A percentile compares a stretch with the other conserved stretches of the same genome.
Evolutionary conservation across 2,888 invertebrate species (phyloP).

Genomic region (Hirtodrosophila duncani): DNA sequence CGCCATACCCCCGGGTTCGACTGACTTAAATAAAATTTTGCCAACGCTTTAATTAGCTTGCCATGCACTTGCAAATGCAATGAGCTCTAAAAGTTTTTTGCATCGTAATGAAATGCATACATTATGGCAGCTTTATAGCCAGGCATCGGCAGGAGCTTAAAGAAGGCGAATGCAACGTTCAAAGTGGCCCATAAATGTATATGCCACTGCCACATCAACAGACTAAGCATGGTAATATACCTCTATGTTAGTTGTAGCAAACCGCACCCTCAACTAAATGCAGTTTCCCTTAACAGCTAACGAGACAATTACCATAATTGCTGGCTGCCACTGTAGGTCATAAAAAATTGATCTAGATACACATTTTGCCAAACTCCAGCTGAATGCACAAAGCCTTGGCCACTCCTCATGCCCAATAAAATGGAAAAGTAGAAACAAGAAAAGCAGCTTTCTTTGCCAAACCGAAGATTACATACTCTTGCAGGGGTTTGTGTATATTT

Average conservation of each 20-base stretch:
- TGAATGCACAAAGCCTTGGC: too few relatives aligned
- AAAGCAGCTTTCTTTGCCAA: too few relatives aligned
- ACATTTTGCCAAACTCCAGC: too few relatives aligned
- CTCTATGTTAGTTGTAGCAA: too few relatives aligned
- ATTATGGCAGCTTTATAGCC: conserved; percentile 49
- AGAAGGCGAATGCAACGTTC: conserved; percentile 14
- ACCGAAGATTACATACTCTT: too few relatives aligned
- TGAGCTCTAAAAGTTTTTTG: conserved; percentile 45
- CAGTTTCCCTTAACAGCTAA: conserved; percentile 27
- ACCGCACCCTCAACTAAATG: too few relatives aligned
- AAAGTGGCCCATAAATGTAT: conserved; percentile 6
- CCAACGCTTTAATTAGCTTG: conserved; percentile 50
- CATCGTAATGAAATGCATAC: conserved; percentile 53
- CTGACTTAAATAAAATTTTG: conserved; percentile 20
- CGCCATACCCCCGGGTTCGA: background rate
- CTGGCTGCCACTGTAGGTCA: conserved; percentile 32
- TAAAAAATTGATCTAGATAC: conserved; percentile 36
- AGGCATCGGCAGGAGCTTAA: conserved; percentile 10
- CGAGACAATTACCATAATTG: conserved; percentile 55
- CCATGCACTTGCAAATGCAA: conserved; percentile 33
- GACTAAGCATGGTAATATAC: too few relatives aligned
- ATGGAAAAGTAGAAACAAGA: conserved; percentile 6
- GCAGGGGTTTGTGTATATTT: too few relatives aligned
- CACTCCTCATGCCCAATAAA: conserved; percentile 25
- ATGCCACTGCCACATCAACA: background rate